Evolutionary conservation across 2,888 invertebrate species (phyloP).

Genomic region (Notodonta dromedarius): DNA sequence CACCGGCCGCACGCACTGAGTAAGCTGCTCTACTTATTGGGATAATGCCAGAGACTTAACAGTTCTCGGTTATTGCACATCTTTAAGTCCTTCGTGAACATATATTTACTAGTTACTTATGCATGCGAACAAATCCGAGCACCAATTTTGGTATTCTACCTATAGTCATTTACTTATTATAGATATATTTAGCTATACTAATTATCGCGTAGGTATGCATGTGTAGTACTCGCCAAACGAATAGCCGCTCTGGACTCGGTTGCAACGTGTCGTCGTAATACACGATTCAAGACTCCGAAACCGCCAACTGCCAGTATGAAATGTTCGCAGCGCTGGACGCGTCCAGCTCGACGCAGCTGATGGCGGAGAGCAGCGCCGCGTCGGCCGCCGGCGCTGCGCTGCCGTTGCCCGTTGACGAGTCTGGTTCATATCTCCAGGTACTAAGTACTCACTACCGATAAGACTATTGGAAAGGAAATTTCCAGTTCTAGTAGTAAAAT

Average conservation of each 20-base stretch:
- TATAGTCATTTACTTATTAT: no score
- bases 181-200: no score
- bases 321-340: constrained; percentile 22
- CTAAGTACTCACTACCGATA: no score
- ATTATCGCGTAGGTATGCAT: no score
- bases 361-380: constrained; percentile 28
- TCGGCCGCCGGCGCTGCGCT: constrained; percentile 20
- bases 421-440: constrained; percentile 54
- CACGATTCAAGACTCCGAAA: no score
- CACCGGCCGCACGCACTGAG: constrained; percentile 16
- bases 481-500: no score
- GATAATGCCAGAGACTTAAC: no score
- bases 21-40: constrained; percentile 6
- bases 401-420: constrained; percentile 30
- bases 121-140: no score
- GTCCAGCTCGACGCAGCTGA: constrained; percentile 20
- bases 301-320: neutral
- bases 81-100: neutral
- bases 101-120: no score
- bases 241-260: neutral
- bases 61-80: neutral
- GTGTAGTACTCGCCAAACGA: no score
- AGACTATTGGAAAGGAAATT: no score
- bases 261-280: neutral
- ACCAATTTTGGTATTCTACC: no score